Base-by-base conservation (phyloP, 1,140 invertebrate genomes). In the Drosophila tani region DNA sequence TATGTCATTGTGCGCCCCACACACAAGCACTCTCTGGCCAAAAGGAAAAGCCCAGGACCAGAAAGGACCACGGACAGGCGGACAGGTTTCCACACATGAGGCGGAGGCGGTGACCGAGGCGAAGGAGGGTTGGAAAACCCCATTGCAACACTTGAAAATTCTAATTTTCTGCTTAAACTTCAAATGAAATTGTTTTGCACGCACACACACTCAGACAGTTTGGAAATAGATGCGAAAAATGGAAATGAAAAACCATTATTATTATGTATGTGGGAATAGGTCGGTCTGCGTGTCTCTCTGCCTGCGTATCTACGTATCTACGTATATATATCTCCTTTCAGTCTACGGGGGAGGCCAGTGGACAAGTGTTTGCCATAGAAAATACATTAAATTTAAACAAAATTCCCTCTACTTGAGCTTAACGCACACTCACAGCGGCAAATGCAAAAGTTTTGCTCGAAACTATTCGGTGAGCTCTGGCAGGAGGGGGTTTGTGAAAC, bases 301-400 rank as follows among this genome's bases (percentile, higher is more conserved):
- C 19, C 46, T 45, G 17, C 14, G 32, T 55, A 55, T 38, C 7
- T 21, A 32, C 9, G 32, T 55, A 40, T 55, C 35, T 1, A 3
- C 2, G 12, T 38, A 55, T 15, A 19, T 51, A 5, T 49, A 38
- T 27, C 32, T 50, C 2, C 12, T 27, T 17, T 6, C 6, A 29
- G 56, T 29, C 53, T 35, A 21, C 27, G 45, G 63, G 56, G 45
- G 45, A 60, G 65, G 35, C 59, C 59, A 46, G 51, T 71, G 75
- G 60, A 67, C 67, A 75, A 81, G 81, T 91, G 81, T 91, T 81
- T 91, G 82, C 85, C 70, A 91, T 91, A 84, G 87, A 87, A 91
- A 83, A 91, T 91, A 91, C 87, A 91, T 91, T 91, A 91, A 91
- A 91, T 91, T 91, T 91, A 81, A 87, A 80, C 82, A 81, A 83